phyloP scores from a whole-genome alignment of 2,888 invertebrate species.

The Quadroppia sp. region DNA sequence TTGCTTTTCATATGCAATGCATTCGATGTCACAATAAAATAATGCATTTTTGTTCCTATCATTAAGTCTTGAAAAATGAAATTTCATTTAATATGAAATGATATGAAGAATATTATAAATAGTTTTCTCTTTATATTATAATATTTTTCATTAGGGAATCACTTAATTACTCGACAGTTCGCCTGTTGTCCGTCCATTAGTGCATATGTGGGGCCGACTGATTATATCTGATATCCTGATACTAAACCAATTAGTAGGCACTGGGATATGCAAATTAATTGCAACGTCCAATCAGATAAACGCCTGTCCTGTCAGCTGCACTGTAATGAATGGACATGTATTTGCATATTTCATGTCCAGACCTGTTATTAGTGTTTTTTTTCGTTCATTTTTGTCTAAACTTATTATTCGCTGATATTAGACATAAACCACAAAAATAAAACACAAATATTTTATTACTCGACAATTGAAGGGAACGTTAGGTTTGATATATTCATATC shows the following conservation, averaged over 20 bases:
- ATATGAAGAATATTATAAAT: no score
- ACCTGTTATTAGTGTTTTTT: slow-evolving; percentile 6
- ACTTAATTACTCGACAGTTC: background rate
- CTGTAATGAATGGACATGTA: background rate
- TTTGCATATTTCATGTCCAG: background rate
- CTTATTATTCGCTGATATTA: background rate
- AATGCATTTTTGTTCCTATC: background rate
- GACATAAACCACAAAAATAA: background rate
- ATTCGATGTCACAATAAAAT: background rate
- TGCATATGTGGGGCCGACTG: no score
- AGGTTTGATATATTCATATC: background rate
- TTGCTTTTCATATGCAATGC: background rate
- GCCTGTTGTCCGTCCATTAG: background rate
- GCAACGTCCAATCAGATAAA: background rate
- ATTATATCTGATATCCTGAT: slow-evolving; percentile 7
- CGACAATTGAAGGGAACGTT: background rate
- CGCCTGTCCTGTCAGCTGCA: background rate
- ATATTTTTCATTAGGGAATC: slow-evolving; percentile 7
- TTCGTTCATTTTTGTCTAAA: background rate
- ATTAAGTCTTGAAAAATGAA: no score
- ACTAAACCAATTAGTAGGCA: slow-evolving; percentile 21
- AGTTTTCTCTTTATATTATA: background rate
- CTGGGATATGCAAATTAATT: slow-evolving; percentile 17
- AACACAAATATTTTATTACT: slow-evolving; percentile 1
- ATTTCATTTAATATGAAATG: no score